Base-by-base conservation (phyloP, 92 coral and sea anemone genomes). In the Phymanthus crucifer region DNA sequence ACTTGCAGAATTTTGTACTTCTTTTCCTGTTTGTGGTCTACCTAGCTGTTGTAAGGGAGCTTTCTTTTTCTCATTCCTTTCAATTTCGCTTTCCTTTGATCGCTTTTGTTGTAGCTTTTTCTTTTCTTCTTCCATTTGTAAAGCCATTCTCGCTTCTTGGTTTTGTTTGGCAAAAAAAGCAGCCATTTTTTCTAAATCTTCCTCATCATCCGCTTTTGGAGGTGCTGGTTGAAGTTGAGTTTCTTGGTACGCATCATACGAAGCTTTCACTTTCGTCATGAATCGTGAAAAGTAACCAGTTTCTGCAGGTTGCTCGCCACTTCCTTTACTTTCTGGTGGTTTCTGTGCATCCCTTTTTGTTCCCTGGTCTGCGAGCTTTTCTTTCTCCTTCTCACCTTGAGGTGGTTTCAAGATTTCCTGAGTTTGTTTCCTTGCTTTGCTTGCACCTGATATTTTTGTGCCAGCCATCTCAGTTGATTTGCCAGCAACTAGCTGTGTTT, bases 141-240 rank as follows among this genome's bases (percentile, higher is more conserved):
- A 23, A 40, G 52, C 58, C 72, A 61, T 61, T 61, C 72, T 61
- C 4, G 81, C 72, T 43, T 77, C 81, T 33, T 77, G 40, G 31
- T 77, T 77, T 64, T 77, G 32, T 61, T 61, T 43, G 26, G 81
- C 80, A 57, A 12, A 75, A 52, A 16, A 57, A 10, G 45, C 71
- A 26, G 81, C 72, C 72, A 40, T 23, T 23, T 61, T 9, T 17
- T 64, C 81, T 16, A 64, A 36, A 3, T 77, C 57, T 40, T 77
- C 21, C 23, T 61, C 58, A 0, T 77, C 81, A 2, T 64, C n/a
- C 23, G 3, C 48, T 38, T 14, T 54, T 8, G 27, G 64, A 21
- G 71, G 24, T 1, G 72, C 43, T 16, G 24, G 11, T 16, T 69
- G 36, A 8, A 18, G 33, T 13, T 61, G 68, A 29, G 32, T 24